Conservation (phyloP, 1,140 invertebrate genomes). For the Piezodorus guildinii region DNA sequence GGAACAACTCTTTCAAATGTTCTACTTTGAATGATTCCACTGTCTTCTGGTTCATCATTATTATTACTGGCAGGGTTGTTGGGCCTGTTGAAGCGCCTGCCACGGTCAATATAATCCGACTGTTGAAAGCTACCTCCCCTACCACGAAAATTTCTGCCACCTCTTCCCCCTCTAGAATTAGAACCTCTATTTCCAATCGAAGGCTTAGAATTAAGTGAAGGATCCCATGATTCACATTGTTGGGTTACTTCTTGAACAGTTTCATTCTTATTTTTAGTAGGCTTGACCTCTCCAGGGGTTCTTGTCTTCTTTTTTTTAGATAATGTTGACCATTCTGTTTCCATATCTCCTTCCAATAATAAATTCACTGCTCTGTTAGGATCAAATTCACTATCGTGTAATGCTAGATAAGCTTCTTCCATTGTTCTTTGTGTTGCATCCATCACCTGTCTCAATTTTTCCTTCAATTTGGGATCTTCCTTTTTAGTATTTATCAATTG, state of each 20-base stretch:
- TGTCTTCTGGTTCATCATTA: not conserved
- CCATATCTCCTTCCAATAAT: constrained; percentile 53
- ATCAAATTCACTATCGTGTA: constrained; percentile 71
- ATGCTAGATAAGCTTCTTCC: constrained; percentile 68
- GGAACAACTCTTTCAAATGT: constrained; percentile 10
- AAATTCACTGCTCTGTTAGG: constrained; percentile 59
- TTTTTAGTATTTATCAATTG: constrained; percentile 47
- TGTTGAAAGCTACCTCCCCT: constrained; percentile 38
- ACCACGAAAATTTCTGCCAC: constrained; percentile 33
- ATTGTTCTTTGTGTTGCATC: constrained; percentile 67
- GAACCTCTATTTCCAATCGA: no score
- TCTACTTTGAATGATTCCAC: not conserved
- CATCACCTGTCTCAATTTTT: constrained; percentile 59
- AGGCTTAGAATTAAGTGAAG: no score
- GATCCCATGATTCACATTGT: no score
- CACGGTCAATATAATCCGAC: no score
- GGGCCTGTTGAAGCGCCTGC: not conserved
- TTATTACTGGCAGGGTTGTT: not conserved
- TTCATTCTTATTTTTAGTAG: not conserved
- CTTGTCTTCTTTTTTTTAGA: constrained; percentile 69
- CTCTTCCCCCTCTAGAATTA: constrained; percentile 26
- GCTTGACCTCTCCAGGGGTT: not conserved
- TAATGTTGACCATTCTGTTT: constrained; percentile 64
- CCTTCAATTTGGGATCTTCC: constrained; percentile 52
- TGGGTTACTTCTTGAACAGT: no score